These are phyloP conservation scores for Urophycis tenuis DNA, from an alignment of 2,797 vertebrate genomes.

Conservation along the genomic window DNA sequence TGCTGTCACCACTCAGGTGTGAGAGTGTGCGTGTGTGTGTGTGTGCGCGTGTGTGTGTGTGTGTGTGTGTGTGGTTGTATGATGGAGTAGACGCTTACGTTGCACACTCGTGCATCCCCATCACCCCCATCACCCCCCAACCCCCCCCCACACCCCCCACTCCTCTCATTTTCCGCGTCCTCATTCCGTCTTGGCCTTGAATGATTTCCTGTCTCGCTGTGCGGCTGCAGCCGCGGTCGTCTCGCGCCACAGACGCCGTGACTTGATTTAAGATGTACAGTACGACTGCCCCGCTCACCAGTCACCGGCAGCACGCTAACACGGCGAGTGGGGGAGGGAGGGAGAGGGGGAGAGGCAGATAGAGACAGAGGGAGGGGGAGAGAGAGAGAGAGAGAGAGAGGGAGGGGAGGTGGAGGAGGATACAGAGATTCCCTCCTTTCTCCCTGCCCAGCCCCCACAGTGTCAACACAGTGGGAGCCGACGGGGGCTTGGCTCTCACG, in stretches of 20 bases:
- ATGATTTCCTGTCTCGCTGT: slow-evolving; percentile 8
- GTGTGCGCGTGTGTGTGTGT: slow-evolving; percentile 5
- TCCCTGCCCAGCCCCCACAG: slow-evolving; percentile 40
- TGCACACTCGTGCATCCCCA: not conserved
- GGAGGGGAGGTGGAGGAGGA: slow-evolving; percentile 10
- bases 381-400: slow-evolving; percentile 33
- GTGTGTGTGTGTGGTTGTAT: slow-evolving; percentile 3
- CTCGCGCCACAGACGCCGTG: slow-evolving; percentile 16
- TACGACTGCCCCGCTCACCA: slow-evolving; percentile 37
- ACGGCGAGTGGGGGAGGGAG: not conserved
- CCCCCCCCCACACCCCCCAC: not conserved
- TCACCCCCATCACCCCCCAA: not conserved
- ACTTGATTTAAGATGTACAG: slow-evolving; percentile 40
- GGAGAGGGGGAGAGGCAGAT: not conserved
- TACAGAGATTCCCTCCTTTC: slow-evolving; percentile 47
- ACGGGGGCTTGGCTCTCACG: slow-evolving; percentile 18
- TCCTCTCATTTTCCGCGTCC: slow-evolving; percentile 10
- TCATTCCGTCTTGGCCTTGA: slow-evolving; percentile 23
- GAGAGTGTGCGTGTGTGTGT: not conserved
- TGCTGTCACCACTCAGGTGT: not conserved
- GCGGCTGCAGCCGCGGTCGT: not conserved
- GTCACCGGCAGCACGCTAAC: slow-evolving; percentile 33
- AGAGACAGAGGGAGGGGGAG: slow-evolving; percentile 31
- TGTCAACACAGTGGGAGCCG: slow-evolving; percentile 42
- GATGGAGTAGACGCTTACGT: slow-evolving; percentile 1